A percentile compares a stretch with the other conserved stretches of the same genome.
phyloP scores from a whole-genome alignment of 2,888 invertebrate species.

The Dicyrtoma fusca region DNA sequence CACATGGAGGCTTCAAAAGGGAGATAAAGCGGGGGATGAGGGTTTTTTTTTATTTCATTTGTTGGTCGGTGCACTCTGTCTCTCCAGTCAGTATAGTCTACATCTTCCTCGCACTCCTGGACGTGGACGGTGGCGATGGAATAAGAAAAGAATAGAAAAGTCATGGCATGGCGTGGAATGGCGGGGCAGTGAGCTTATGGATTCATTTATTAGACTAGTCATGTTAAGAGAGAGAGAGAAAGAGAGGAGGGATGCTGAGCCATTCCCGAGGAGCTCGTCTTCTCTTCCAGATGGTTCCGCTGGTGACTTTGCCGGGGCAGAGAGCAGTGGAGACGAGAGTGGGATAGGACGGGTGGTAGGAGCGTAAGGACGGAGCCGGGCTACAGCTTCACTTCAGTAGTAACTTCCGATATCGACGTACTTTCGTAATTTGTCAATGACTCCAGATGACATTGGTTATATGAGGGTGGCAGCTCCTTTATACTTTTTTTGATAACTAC shows the following conservation, averaged over 20 bases:
- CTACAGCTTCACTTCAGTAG: too few species aligned
- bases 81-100: too few species aligned
- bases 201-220: background rate
- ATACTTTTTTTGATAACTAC: conserved; percentile 30
- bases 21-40: conserved; percentile 1
- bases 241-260: conserved; percentile 14
- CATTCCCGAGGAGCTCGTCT: background rate
- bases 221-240: conserved; percentile 2
- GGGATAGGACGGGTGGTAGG: background rate
- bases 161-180: background rate
- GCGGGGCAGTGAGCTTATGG: background rate
- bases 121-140: background rate
- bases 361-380: background rate
- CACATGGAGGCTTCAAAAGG: background rate
- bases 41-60: conserved; percentile 10
- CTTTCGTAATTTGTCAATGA: conserved; percentile 49
- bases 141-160: background rate
- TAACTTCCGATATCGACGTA: conserved; percentile 31
- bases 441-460: conserved; percentile 37
- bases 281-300: background rate
- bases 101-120: too few species aligned
- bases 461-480: conserved; percentile 30
- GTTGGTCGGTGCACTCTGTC: background rate
- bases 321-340: background rate
- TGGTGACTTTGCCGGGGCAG: background rate